Evolutionary conservation across 2,113 vertebrate species (phyloP).

Genomic region (Athene cunicularia): DNA sequence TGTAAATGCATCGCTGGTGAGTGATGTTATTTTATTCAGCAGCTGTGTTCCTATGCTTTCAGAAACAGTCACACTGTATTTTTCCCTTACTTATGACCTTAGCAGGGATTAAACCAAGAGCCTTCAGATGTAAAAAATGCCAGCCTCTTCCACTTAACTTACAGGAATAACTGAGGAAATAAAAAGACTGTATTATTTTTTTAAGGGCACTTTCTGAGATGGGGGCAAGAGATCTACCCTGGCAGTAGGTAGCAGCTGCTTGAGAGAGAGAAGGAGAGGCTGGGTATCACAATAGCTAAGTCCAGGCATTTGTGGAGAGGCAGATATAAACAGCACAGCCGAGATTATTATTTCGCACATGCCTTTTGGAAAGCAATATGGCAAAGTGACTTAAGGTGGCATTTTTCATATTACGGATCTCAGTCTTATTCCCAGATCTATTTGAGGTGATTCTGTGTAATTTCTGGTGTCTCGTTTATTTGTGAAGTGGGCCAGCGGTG

Average conservation of each 20-base stretch:
- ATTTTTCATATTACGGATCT: not conserved
- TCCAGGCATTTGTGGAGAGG: not conserved
- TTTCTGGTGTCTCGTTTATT: not conserved
- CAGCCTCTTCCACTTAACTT: not conserved
- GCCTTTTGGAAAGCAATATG: not conserved
- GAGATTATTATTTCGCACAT: not conserved
- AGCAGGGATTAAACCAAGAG: not conserved
- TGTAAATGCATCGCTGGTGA: not conserved
- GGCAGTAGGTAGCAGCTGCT: not conserved
- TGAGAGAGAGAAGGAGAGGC: not conserved
- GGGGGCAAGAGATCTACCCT: not conserved
- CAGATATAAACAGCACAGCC: not conserved
- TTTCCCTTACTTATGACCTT: not conserved
- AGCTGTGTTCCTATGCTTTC: not conserved
- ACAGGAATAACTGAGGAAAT: not conserved
- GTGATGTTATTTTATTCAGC: not conserved
- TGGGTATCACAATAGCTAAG: not conserved
- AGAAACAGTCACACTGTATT: not conserved
- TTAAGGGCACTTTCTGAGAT: not conserved
- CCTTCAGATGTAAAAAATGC: not conserved
- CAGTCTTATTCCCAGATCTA: not conserved
- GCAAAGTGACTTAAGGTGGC: not conserved
- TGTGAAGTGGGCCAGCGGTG: not conserved
- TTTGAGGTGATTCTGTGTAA: not conserved
- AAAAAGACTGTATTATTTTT: not conserved